A percentile compares a stretch with the other conserved stretches of the same genome.
Conservation (phyloP, 2,113 vertebrate species). For the Notiomystis cincta region DNA sequence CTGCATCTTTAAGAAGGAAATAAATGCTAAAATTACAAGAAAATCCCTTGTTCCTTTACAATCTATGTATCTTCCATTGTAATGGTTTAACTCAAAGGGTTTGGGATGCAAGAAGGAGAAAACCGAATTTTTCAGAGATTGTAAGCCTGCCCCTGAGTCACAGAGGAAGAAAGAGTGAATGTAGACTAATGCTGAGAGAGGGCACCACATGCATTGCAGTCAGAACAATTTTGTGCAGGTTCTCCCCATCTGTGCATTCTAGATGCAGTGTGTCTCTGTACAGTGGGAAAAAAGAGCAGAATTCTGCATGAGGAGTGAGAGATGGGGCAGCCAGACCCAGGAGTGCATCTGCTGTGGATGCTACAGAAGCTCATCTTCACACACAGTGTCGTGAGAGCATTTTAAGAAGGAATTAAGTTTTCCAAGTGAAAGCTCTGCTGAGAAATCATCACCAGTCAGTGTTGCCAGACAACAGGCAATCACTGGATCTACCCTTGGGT, state of each 20-base stretch:
- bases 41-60: conserved; percentile 20
- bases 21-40: conserved; percentile 39
- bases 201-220: background rate
- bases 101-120: background rate
- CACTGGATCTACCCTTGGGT: background rate
- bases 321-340: background rate
- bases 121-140: background rate
- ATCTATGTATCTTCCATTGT: background rate
- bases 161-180: background rate
- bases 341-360: conserved; percentile 10
- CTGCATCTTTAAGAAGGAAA: background rate
- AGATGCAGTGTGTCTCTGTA: background rate
- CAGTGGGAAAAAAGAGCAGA: conserved; percentile 1
- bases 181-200: background rate
- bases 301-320: background rate
- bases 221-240: background rate
- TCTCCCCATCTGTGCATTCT: background rate
- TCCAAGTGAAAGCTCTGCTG: conserved; percentile 38
- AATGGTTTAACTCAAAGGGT: background rate
- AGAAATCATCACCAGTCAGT: background rate
- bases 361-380: background rate
- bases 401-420: conserved; percentile 20
- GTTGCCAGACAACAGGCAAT: background rate
- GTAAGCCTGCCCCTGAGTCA: background rate
- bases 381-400: background rate